Conservation (phyloP, 1,140 invertebrate species). For the Anastrepha ludens region DNA sequence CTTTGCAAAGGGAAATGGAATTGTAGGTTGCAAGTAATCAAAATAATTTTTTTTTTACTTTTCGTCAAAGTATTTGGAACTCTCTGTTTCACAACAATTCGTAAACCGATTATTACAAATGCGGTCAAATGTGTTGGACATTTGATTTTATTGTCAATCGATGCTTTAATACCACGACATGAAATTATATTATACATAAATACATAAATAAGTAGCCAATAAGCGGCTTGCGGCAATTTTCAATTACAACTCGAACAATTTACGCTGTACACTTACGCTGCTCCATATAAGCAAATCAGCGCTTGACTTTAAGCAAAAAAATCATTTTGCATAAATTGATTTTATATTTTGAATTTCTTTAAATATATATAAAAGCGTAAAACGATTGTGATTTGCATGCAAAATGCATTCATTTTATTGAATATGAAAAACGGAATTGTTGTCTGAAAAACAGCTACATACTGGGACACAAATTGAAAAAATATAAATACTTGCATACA, state of each 20-base stretch:
- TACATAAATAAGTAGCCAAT: constrained; percentile 9
- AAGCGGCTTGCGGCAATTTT: background rate
- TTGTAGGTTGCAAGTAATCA: background rate
- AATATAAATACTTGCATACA: no score
- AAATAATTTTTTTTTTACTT: background rate
- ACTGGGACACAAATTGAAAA: no score
- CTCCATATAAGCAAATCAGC: no score
- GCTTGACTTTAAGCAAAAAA: no score
- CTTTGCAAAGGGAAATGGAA: background rate
- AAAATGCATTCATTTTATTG: background rate
- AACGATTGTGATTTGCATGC: background rate
- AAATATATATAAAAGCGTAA: background rate
- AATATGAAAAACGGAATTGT: background rate
- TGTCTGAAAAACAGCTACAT: no score
- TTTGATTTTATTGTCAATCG: background rate
- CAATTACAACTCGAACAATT: background rate
- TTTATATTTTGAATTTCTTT: no score
- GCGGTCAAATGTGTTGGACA: background rate
- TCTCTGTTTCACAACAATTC: no score
- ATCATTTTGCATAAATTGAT: no score
- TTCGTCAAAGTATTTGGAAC: background rate
- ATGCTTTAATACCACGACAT: background rate
- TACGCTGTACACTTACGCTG: background rate
- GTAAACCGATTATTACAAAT: background rate
- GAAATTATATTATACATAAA: no score